Conservation (phyloP, 2,797 vertebrate genomes). For the Huso huso region DNA sequence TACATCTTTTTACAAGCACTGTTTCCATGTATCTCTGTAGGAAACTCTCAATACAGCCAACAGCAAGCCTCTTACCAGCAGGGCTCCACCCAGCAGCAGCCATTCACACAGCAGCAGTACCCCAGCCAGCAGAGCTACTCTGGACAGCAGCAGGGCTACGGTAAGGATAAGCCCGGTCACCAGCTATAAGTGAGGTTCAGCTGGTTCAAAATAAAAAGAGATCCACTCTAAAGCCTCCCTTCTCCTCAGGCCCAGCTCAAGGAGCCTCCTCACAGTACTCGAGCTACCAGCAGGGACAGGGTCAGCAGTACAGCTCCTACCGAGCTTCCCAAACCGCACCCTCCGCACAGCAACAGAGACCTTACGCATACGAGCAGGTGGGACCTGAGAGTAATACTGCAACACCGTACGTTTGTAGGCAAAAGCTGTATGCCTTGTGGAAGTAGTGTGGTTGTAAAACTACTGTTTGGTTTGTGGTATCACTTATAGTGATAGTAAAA, state of each 20-base stretch:
- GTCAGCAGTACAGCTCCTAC: conserved; percentile 84
- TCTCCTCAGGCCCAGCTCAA: conserved; percentile 60
- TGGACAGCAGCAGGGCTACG: conserved; percentile 79
- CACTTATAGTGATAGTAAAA: no score
- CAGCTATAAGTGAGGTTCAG: background rate
- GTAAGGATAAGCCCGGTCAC: conserved; percentile 46
- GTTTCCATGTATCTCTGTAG: conserved; percentile 42
- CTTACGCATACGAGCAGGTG: conserved; percentile 91
- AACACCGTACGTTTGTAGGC: no score
- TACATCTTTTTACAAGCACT: background rate
- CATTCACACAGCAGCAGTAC: conserved; percentile 83
- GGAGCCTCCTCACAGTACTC: conserved; percentile 81
- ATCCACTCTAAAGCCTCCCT: background rate
- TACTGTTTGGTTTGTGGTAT: no score
- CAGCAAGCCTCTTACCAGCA: conserved; percentile 87
- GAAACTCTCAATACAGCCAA: conserved; percentile 86
- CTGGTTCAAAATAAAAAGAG: background rate
- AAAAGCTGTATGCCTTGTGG: no score
- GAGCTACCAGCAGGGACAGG: conserved; percentile 86
- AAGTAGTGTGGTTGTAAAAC: no score
- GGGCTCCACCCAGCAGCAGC: conserved; percentile 75
- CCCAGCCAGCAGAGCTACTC: conserved; percentile 83
- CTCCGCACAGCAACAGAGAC: conserved; percentile 76
- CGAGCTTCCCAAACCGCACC: conserved; percentile 77
- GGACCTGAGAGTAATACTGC: conserved; percentile 11